phyloP scores from a whole-genome alignment of 1,140 invertebrate species.

The Calephelis virginiensis region DNA sequence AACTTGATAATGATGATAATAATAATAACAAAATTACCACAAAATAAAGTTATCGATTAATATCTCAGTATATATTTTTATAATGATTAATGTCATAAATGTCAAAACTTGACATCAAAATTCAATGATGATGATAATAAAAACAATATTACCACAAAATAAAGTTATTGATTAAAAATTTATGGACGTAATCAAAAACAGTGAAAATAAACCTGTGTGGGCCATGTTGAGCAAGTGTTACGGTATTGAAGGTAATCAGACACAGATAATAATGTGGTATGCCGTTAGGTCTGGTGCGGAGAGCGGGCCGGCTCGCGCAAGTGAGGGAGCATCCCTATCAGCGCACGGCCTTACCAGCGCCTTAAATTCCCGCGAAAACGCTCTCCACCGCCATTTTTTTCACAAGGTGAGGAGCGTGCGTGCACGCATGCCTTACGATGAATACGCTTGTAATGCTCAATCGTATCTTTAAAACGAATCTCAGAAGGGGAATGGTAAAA shows the following conservation, averaged over 20 bases:
- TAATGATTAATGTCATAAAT: too few species aligned
- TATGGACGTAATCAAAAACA: too few species aligned
- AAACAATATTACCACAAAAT: too few species aligned
- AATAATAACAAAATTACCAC: too few species aligned
- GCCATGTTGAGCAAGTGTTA: conserved; percentile 36
- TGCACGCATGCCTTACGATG: conserved; percentile 58
- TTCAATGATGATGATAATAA: too few species aligned
- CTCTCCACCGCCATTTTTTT: conserved; percentile 75
- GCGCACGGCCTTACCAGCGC: conserved; percentile 84
- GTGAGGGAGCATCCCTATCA: conserved; percentile 95
- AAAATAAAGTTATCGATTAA: too few species aligned
- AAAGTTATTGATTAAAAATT: too few species aligned
- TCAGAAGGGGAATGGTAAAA: conserved; percentile 6
- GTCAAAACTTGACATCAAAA: too few species aligned
- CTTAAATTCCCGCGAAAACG: conserved; percentile 66
- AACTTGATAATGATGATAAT: too few species aligned
- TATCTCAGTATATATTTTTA: too few species aligned
- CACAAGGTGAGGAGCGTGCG: conserved; percentile 73
- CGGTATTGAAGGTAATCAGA: conserved; percentile 42
- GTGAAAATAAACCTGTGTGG: conserved; percentile 28
- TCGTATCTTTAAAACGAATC: not conserved
- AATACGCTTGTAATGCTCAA: conserved; percentile 53
- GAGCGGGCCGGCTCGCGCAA: conserved; percentile 90
- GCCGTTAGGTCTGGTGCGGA: conserved; percentile 82
- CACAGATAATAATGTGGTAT: conserved; percentile 72